Base-by-base conservation (phyloP, 2,888 invertebrate genomes). In the Drosophila barbarae region DNA sequence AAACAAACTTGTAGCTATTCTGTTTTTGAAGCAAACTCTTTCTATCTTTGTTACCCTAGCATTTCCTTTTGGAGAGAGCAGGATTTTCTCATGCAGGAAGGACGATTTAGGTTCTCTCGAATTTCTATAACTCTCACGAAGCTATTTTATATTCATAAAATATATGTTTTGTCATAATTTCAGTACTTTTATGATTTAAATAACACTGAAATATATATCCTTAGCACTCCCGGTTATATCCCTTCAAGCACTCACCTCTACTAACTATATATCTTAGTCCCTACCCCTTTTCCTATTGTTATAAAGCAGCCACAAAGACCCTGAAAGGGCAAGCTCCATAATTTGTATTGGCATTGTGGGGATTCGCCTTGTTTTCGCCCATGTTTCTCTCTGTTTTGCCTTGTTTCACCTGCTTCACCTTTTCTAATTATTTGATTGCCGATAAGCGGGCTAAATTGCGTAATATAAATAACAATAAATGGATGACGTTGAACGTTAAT, bases 361-460 rank as follows among this genome's bases (percentile, higher is more conserved):
- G 34, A 15, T 65, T 63, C 36, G n/a, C 49, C 47, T 47, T 47
- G 46, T 32, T 32, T 32, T 21, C 30, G 13, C 21, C 30, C 21
- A 30, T 32, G 46, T 21, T 30, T 10, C 46, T 18, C 42, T n/a
- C 23, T 42, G 42, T 42, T 42, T 9, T 10, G 26, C 30, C 46
- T 21, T 34, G 41, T 10, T 47, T 36, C 59, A 63, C 52, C 67
- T 49, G 41, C 36, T 63, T 32, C 38, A 57, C 68, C 69, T 55
- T 53, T 55, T 66, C 52, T 69, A 81, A 78, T 81, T 82, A 78
- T 70, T 75, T 81, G 73, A 81, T 81, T 63, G 55, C 13, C 61
- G 79, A 81, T 84, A 78, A 81, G 78, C 68, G 35, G 59, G 49
- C 51, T 52, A 65, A 54, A 69, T 67, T 72, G 63, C 69, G 57